Base-by-base conservation (phyloP, 2,888 invertebrate species). In the Hyles lineata region DNA sequence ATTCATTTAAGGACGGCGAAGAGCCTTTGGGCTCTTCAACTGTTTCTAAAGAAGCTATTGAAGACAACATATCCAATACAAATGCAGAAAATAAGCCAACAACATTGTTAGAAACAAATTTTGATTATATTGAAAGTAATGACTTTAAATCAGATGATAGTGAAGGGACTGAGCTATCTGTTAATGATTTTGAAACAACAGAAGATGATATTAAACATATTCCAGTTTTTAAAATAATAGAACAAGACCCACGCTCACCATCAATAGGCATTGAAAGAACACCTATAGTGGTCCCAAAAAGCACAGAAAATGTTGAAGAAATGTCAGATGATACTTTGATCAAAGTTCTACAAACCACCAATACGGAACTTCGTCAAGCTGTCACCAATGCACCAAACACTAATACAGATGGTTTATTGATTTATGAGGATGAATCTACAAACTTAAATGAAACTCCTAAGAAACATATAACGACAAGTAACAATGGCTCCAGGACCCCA, bases 31-130 rank as follows among this genome's bases (percentile, higher is more conserved):
- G 92, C 70, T 93, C 92, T 73, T 93, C 92, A 6, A 93, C 93
- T 74, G 91, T 89, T 75, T 92, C 92, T 9, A 88, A 89, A 85
- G 92, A 93, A 74, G 87, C 88, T 23, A 87, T 92, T 81, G 89
- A 93, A 84, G 84, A 88, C 72, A 84, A 91, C 79, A 90, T 87
- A 70, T 88, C 84, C 58, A 85, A 82, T 76, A 83, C 77, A 76
- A 82, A 84, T 76, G 79, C 84, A 73, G 87, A 88, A 72, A 29
- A 77, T 62, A 94, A 94, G 75, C 91, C 93, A 62, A 89, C 89
- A 32, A 90, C 89, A 61, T 85, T 96, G 58, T 85, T 96, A 76
- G 96, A 96, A 89, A 96, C 96, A 25, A 95, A 96, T 86, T 95
- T 96, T 88, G 96, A 96, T 80, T 96, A 91, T 89, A 85, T 95